Evolutionary conservation across 2,113 vertebrate genomes (phyloP).

Genomic region (Python bivittatus): DNA sequence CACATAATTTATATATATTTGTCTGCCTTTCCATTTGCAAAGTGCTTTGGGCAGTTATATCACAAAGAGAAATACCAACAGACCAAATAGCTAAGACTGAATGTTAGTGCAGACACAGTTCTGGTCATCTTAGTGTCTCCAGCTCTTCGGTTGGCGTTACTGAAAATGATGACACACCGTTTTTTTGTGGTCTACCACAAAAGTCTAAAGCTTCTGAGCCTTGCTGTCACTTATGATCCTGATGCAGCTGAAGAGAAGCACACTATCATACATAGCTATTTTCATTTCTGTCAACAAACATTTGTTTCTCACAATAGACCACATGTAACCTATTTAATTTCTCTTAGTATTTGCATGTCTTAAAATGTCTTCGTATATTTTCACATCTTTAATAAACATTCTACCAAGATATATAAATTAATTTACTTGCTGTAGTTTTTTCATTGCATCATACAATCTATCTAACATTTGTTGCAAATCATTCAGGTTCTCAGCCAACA

Average conservation of each 20-base stretch:
- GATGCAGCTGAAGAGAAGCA: background rate
- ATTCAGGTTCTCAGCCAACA: background rate
- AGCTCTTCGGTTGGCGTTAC: too few species aligned
- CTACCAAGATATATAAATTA: background rate
- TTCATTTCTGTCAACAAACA: background rate
- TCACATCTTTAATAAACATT: background rate
- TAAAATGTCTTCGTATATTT: background rate
- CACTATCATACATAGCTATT: background rate
- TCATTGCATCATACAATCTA: background rate
- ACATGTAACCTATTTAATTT: background rate
- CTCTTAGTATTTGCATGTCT: background rate
- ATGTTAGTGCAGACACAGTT: too few species aligned
- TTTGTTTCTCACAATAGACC: background rate
- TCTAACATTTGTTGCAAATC: background rate
- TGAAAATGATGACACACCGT: too few species aligned
- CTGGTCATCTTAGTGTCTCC: too few species aligned
- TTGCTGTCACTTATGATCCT: background rate
- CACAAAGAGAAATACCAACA: too few species aligned
- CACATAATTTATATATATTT: too few species aligned
- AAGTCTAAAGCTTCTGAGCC: too few species aligned
- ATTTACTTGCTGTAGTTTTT: background rate
- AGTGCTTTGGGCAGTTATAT: too few species aligned
- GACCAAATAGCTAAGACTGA: too few species aligned
- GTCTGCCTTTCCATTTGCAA: too few species aligned
- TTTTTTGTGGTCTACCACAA: too few species aligned